These are phyloP conservation scores for Gymnothorax javanicus DNA, from an alignment of 2,797 vertebrate species.

Conservation along the genomic window DNA sequence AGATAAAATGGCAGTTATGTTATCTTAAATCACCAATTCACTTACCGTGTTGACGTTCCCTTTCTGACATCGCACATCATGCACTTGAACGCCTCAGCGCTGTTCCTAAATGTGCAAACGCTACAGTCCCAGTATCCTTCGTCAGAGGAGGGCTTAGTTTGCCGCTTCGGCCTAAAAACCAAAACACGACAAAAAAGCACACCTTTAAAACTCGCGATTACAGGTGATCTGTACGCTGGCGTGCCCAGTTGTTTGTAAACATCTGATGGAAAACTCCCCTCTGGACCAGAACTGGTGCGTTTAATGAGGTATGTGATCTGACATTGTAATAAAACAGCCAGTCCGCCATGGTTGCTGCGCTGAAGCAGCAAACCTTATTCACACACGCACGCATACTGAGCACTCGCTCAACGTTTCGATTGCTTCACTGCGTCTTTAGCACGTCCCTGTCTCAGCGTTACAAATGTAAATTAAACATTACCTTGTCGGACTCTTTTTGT, in stretches of 20 bases:
- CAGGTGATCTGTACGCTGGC: constrained; percentile 20
- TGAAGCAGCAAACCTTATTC: constrained; percentile 50
- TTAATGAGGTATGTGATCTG: constrained; percentile 61
- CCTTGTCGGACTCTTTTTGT: constrained; percentile 99
- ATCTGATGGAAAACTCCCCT: constrained; percentile 60
- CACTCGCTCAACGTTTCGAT: constrained; percentile 37
- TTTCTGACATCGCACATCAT: constrained; percentile 99
- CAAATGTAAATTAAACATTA: constrained; percentile 64
- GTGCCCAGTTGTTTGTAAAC: constrained; percentile 51
- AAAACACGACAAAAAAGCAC: constrained; percentile 33
- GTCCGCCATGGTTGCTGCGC: constrained; percentile 80
- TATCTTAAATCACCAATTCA: constrained; percentile 29
- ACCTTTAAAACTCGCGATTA: constrained; percentile 41
- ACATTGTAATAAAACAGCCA: constrained; percentile 69
- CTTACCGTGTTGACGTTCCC: constrained; percentile 99
- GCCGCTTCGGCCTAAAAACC: constrained; percentile 92
- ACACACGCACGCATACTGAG: constrained; percentile 35
- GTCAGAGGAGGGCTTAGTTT: constrained; percentile 94
- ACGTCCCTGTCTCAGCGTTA: constrained; percentile 47
- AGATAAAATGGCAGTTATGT: constrained; percentile 16
- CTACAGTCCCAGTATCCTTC: constrained; percentile 99
- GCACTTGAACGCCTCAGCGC: constrained; percentile 99
- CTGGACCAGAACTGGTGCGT: constrained; percentile 61
- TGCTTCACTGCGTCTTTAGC: constrained; percentile 52
- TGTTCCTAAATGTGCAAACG: constrained; percentile 98